Percentiles rank a stretch among this genome's conserved stretches.
These are phyloP conservation scores for Ia io DNA, from an alignment of 2,113 vertebrate species.

Conservation along the genomic window DNA sequence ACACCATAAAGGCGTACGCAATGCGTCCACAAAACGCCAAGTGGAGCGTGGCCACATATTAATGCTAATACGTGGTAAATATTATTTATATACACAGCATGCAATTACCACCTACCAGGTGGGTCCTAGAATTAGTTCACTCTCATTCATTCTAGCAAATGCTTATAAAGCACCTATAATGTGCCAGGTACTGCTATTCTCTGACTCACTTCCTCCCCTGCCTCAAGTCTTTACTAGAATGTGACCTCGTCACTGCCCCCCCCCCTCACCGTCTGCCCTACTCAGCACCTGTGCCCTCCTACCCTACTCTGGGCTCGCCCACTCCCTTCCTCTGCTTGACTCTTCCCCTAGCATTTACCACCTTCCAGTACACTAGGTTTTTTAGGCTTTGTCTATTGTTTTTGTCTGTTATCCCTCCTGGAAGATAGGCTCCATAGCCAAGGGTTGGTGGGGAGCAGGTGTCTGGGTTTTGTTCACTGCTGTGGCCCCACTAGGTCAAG, in stretches of 20 bases:
- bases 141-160: neutral
- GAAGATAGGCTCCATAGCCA: neutral
- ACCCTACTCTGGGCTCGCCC: neutral
- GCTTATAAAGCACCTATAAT: neutral
- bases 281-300: neutral
- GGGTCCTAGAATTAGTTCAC: neutral
- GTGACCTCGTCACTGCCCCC: neutral
- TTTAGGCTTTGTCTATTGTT: neutral
- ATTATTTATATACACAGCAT: fast-evolving
- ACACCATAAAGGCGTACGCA: neutral
- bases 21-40: fast-evolving
- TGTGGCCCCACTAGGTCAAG: neutral
- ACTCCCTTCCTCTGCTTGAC: too few species aligned
- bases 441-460: fast-evolving
- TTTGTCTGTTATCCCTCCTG: neutral
- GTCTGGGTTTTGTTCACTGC: neutral
- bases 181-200: neutral
- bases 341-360: neutral
- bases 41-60: fast-evolving
- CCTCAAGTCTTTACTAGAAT: neutral
- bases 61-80: fast-evolving
- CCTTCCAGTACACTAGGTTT: neutral
- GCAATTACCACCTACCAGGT: neutral
- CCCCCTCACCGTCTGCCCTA: neutral
- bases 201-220: neutral